phyloP scores from a whole-genome alignment of 2,113 vertebrate genomes.

The Oncorhynchus tshawytscha region DNA sequence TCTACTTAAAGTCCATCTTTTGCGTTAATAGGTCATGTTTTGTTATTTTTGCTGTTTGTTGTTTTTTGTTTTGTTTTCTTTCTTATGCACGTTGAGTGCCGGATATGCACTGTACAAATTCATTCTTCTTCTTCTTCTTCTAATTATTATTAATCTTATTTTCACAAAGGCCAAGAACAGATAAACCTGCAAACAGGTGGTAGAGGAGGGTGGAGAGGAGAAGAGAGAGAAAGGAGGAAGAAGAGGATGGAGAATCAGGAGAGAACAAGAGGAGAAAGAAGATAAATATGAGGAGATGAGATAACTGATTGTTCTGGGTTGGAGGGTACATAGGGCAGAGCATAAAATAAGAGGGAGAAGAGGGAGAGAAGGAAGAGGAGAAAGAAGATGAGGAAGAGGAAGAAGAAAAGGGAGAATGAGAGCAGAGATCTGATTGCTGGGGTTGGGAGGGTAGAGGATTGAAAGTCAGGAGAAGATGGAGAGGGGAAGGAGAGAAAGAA shows the following conservation, averaged over 20 bases:
- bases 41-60: too few species aligned
- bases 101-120: too few species aligned
- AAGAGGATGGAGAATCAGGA: not conserved
- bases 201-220: not conserved
- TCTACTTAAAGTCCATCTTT: too few species aligned
- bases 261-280: slow-evolving; percentile 3
- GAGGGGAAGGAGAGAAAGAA: not conserved
- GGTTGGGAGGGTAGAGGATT: not conserved
- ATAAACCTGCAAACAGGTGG: not conserved
- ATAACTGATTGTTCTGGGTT: too few species aligned
- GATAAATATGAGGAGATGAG: not conserved
- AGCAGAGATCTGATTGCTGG: not conserved
- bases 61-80: too few species aligned
- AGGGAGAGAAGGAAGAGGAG: not conserved
- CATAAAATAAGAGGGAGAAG: not conserved
- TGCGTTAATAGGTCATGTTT: too few species aligned
- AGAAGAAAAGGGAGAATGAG: not conserved
- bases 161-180: not conserved
- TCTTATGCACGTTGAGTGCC: too few species aligned
- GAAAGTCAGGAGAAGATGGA: not conserved
- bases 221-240: not conserved
- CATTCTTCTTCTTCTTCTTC: too few species aligned
- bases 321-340: slow-evolving; percentile 7
- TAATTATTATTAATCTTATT: too few species aligned
- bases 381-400: not conserved